phyloP scores from a whole-genome alignment of 2,113 vertebrate genomes.

The Vimba vimba region DNA sequence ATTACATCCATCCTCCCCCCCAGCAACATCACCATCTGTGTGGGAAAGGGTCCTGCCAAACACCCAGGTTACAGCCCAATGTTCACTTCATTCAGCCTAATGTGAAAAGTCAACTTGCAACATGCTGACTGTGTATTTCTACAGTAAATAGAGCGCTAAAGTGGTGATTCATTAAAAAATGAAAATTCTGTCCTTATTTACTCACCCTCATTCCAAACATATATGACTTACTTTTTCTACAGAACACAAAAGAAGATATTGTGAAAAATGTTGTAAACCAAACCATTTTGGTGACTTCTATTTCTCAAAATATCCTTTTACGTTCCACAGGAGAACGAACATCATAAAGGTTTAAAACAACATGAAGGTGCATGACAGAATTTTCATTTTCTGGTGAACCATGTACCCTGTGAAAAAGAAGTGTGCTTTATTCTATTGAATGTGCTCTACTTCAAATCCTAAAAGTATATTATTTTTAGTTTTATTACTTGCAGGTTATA shows the following conservation, averaged over 20 bases:
- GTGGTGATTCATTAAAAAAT: neutral
- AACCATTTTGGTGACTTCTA: no score
- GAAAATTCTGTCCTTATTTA: neutral
- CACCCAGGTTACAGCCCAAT: slow-evolving; percentile 1
- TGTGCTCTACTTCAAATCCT: neutral
- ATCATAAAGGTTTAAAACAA: no score
- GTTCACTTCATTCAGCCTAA: neutral
- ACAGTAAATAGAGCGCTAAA: neutral
- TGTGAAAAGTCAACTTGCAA: neutral
- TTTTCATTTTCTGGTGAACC: neutral
- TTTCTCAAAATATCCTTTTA: neutral
- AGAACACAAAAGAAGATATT: neutral
- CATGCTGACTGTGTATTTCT: neutral
- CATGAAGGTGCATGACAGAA: neutral
- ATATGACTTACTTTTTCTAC: neutral
- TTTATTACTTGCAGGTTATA: neutral
- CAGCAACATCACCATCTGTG: slow-evolving; percentile 46
- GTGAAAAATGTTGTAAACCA: no score
- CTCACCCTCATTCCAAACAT: neutral
- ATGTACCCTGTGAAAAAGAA: neutral
- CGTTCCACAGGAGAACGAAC: neutral
- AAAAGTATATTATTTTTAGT: neutral
- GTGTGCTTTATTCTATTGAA: neutral
- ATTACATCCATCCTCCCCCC: slow-evolving; percentile 21
- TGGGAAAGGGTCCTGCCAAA: slow-evolving; percentile 10